Percentiles rank a stretch among this genome's conserved stretches.
Evolutionary conservation across 35 echinoderm and acorn worm species (phyloP).

Genomic region (Heliocidaris erythrogramma): DNA sequence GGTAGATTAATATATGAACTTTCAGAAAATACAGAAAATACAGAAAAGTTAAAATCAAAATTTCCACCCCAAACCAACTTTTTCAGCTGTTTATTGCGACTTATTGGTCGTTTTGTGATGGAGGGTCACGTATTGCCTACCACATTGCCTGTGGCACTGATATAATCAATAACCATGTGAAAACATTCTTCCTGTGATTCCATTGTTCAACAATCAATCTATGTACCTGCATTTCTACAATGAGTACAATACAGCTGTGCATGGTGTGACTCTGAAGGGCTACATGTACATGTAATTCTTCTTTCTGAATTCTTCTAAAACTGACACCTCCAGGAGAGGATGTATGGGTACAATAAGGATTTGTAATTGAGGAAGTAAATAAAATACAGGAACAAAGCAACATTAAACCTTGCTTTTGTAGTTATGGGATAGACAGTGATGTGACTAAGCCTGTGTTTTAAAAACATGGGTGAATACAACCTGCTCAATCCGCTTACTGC

Average conservation of each 20-base stretch:
- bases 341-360: not conserved
- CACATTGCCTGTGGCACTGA: not conserved
- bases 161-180: slow-evolving; percentile 18
- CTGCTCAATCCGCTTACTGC: slow-evolving; percentile 20
- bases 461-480: not conserved
- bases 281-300: no score
- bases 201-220: slow-evolving; percentile 4
- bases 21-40: no score
- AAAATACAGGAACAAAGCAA: not conserved
- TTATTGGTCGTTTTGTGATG: no score
- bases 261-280: not conserved
- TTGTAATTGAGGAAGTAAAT: not conserved
- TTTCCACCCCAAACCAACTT: no score
- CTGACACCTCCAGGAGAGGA: not conserved
- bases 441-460: slow-evolving; percentile 18
- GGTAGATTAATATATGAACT: no score
- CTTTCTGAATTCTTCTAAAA: not conserved
- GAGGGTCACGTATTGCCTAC: no score
- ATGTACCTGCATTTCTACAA: not conserved
- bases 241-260: not conserved
- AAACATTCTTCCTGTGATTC: not conserved
- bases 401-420: not conserved
- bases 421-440: not conserved
- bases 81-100: no score
- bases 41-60: no score